Evolutionary conservation across 2,113 vertebrate genomes (phyloP).

Genomic region (Thalassarche chlororhynchos): DNA sequence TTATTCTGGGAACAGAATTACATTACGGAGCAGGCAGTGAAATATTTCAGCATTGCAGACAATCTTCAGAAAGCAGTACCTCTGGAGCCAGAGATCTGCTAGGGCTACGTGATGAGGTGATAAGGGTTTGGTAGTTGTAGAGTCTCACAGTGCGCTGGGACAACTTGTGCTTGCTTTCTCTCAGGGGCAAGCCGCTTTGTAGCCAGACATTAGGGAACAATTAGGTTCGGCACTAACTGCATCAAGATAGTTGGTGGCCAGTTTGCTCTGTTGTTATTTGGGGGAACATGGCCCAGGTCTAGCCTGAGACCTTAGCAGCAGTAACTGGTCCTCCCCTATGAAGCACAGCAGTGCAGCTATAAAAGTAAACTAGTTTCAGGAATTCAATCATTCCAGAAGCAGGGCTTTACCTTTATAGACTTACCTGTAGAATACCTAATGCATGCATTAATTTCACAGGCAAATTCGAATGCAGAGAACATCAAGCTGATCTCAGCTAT

Average conservation of each 20-base stretch:
- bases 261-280: background rate
- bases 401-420: background rate
- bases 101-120: fast-evolving
- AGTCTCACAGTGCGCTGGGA: background rate
- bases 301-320: background rate
- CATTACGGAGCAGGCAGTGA: background rate
- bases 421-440: background rate
- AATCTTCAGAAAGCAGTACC: background rate
- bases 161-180: background rate
- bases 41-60: background rate
- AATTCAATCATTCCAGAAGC: background rate
- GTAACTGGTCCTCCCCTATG: background rate
- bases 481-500: slow-evolving; percentile 92
- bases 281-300: background rate
- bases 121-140: background rate
- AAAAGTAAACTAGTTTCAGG: background rate
- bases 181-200: fast-evolving
- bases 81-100: background rate
- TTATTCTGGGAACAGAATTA: background rate
- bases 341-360: background rate
- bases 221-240: background rate
- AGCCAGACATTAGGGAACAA: background rate
- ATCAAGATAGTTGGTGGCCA: background rate
- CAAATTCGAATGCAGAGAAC: slow-evolving; percentile 93
- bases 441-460: slow-evolving; percentile 70